Conservation (phyloP, 1,140 invertebrate species). For the Seison nebaliae region DNA sequence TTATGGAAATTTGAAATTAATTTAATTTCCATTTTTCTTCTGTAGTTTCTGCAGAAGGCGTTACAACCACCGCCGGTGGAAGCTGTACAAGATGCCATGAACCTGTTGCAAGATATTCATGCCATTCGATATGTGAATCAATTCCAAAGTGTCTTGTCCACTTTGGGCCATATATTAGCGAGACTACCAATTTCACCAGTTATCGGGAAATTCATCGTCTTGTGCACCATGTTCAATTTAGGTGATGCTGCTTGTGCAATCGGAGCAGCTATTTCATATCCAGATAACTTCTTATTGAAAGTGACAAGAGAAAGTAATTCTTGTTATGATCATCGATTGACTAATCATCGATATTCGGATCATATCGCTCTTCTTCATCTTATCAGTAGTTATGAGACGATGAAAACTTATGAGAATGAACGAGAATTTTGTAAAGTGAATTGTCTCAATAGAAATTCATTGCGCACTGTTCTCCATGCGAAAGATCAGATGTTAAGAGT, state of each 20-base stretch:
- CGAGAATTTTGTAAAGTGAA: slow-evolving; percentile 62
- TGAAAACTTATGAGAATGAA: slow-evolving; percentile 39
- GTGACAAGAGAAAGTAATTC: neutral
- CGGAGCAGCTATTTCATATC: slow-evolving; percentile 7
- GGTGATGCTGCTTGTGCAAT: slow-evolving; percentile 8
- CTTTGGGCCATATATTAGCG: slow-evolving; percentile 29
- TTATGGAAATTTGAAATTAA: neutral
- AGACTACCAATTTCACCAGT: slow-evolving; percentile 31
- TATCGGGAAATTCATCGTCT: slow-evolving; percentile 32
- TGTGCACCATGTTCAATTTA: slow-evolving; percentile 28
- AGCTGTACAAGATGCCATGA: slow-evolving; percentile 29
- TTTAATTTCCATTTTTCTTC: slow-evolving; percentile 24
- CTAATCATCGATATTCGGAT: slow-evolving; percentile 60
- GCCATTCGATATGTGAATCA: too few species aligned
- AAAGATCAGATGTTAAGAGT: slow-evolving; percentile 32
- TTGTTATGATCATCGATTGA: slow-evolving; percentile 34
- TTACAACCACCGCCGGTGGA: slow-evolving; percentile 32
- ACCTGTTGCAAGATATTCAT: slow-evolving; percentile 26
- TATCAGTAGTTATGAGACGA: slow-evolving; percentile 33
- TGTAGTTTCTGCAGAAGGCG: slow-evolving; percentile 28
- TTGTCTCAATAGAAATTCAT: slow-evolving; percentile 53
- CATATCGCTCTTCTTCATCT: slow-evolving; percentile 72
- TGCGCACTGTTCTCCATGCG: slow-evolving; percentile 64
- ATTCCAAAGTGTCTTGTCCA: slow-evolving; percentile 29
- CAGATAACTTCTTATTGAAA: slow-evolving; percentile 2